Evolutionary conservation across 1,140 invertebrate species (phyloP).

Genomic region (Brachionus angularis): DNA sequence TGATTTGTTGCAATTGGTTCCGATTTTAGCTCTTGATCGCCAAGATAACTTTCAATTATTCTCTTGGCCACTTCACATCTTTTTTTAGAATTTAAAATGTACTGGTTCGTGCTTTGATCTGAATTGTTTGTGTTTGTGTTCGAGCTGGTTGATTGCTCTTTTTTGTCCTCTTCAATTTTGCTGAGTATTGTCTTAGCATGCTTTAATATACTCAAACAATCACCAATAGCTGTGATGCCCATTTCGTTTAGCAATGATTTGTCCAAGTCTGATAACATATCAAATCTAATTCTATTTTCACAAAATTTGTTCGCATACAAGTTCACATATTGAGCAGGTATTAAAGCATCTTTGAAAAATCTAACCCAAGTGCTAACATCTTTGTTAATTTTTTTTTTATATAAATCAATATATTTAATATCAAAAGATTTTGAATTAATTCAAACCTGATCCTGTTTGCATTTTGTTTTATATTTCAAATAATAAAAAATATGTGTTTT

Average conservation of each 20-base stretch:
- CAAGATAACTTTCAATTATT: constrained; percentile 25
- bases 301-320: constrained; percentile 76
- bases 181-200: constrained; percentile 72
- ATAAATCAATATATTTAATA: too few relatives aligned
- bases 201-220: constrained; percentile 76
- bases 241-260: constrained; percentile 77
- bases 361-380: constrained; percentile 63
- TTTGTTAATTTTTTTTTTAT: too few relatives aligned
- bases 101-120: too few relatives aligned
- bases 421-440: too few relatives aligned
- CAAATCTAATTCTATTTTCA: constrained; percentile 72
- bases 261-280: constrained; percentile 74
- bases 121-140: too few relatives aligned
- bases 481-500: too few relatives aligned
- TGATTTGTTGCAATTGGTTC: too few relatives aligned
- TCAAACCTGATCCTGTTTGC: too few relatives aligned
- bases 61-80: constrained; percentile 16
- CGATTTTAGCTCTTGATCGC: not conserved
- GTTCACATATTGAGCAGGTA: constrained; percentile 68
- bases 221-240: constrained; percentile 75
- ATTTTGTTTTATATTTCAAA: too few relatives aligned
- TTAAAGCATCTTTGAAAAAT: constrained; percentile 73
- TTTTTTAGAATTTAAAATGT: not conserved
- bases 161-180: constrained; percentile 56
- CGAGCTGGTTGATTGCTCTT: too few relatives aligned